phyloP scores from a whole-genome alignment of 2,888 invertebrate species.

The Stegana nigrithorax region DNA sequence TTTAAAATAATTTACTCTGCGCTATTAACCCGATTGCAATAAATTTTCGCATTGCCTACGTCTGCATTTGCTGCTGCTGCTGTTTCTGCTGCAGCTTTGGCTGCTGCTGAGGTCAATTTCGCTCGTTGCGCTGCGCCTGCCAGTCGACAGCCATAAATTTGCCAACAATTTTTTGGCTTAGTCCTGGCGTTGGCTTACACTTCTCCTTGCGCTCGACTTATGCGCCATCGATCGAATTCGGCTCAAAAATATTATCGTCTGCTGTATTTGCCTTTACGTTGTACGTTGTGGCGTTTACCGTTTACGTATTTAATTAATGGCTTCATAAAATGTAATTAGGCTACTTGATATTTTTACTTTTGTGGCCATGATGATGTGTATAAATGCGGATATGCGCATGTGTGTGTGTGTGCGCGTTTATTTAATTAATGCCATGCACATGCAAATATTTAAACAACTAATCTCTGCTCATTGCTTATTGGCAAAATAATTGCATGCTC shows the following conservation, averaged over 20 bases:
- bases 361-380: background rate
- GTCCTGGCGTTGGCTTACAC: background rate
- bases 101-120: constrained; percentile 9
- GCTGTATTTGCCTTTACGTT: background rate
- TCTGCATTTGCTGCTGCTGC: background rate
- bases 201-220: background rate
- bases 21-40: constrained; percentile 5
- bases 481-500: too few species aligned
- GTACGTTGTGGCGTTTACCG: background rate
- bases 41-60: background rate
- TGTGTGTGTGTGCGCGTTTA: too few species aligned
- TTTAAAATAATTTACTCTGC: constrained; percentile 8
- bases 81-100: too few species aligned
- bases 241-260: too few species aligned
- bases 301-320: constrained; percentile 48
- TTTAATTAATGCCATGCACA: too few species aligned
- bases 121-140: constrained; percentile 5
- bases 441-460: too few species aligned
- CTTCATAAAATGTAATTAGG: constrained; percentile 59
- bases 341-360: constrained; percentile 38
- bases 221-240: background rate
- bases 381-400: too few species aligned
- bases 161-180: too few species aligned
- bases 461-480: too few species aligned
- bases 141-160: too few species aligned